phyloP scores from a whole-genome alignment of 2,113 vertebrate species.

The Hemiprocne comata region DNA sequence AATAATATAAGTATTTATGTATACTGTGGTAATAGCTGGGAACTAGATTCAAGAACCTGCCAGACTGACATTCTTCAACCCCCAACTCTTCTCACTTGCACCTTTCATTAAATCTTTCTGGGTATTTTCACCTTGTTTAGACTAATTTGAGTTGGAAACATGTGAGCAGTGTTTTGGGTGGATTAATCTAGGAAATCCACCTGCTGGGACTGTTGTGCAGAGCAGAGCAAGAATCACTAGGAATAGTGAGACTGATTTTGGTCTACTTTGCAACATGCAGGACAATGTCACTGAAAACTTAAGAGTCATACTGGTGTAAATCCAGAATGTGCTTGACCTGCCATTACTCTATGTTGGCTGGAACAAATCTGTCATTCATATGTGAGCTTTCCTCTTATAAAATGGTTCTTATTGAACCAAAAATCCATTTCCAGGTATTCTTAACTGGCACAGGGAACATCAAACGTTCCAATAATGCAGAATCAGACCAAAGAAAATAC shows the following conservation, averaged over 20 bases:
- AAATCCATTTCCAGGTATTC: neutral
- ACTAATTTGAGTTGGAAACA: neutral
- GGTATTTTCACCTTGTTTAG: neutral
- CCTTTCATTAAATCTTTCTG: neutral
- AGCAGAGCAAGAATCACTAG: neutral
- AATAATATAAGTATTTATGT: neutral
- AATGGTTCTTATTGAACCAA: neutral
- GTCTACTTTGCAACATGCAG: neutral
- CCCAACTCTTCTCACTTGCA: neutral
- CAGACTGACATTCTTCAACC: neutral
- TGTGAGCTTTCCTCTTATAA: neutral
- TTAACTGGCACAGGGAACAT: neutral
- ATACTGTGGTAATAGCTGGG: neutral
- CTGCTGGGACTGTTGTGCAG: neutral
- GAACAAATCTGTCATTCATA: neutral
- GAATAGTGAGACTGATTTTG: neutral
- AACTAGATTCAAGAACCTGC: neutral
- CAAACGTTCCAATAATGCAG: neutral
- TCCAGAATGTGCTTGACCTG: neutral
- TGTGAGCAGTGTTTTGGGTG: neutral
- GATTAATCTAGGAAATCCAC: neutral
- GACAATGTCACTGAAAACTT: neutral
- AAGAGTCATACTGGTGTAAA: neutral
- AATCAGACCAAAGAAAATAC: neutral
- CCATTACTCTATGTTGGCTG: neutral